Conservation (phyloP, 2,113 vertebrate genomes). For the Pagrus major region DNA sequence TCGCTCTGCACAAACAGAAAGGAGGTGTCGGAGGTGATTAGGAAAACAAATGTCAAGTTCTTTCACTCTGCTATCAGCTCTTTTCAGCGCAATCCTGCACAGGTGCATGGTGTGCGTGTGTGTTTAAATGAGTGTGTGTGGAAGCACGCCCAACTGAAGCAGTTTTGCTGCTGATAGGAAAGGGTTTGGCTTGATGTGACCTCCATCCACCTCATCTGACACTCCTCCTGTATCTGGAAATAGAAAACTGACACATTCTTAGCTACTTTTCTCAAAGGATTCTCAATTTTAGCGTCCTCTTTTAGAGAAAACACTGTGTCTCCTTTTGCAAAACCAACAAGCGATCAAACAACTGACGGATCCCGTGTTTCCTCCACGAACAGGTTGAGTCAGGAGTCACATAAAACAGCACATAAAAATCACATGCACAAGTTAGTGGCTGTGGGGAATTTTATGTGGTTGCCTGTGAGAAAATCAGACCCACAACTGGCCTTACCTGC, state of each 20-base stretch:
- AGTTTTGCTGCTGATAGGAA: constrained; percentile 3
- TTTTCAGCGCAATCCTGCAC: constrained; percentile 55
- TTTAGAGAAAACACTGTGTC: not conserved
- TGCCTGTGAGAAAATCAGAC: constrained; percentile 38
- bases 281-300: not conserved
- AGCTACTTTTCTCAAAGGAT: no score
- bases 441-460: constrained; percentile 30
- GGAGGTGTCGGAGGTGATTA: constrained; percentile 70
- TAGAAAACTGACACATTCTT: not conserved
- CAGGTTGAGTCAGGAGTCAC: constrained; percentile 32
- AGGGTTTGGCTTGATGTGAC: constrained; percentile 25
- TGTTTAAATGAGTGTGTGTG: constrained; percentile 41
- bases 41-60: constrained; percentile 77
- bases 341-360: constrained; percentile 2
- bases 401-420: constrained; percentile 22
- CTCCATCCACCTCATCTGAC: not conserved
- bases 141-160: constrained; percentile 17
- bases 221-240: not conserved
- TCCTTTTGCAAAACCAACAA: constrained; percentile 11
- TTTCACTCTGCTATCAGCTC: constrained; percentile 71
- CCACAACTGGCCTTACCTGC: constrained; percentile 32
- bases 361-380: constrained; percentile 2
- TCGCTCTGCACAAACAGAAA: constrained; percentile 69
- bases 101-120: constrained; percentile 54
- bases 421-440: constrained; percentile 9